Conservation (phyloP, 2,888 invertebrate species). For the Belgica antarctica region DNA sequence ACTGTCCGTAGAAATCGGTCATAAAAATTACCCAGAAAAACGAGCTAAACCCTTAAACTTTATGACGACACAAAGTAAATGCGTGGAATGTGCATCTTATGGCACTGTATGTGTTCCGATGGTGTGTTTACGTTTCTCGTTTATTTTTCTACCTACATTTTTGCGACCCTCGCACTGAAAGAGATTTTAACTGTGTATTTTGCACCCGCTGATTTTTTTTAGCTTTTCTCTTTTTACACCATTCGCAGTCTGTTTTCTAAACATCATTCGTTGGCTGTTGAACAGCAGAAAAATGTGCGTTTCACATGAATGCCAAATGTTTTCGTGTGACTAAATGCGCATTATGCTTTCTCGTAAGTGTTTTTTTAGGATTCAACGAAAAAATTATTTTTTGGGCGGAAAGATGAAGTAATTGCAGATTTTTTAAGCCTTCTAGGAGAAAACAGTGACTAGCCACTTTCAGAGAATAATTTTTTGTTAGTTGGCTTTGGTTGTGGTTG, state of each 20-base stretch:
- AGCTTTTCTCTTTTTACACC: constrained; percentile 7
- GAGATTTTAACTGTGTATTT: constrained; percentile 16
- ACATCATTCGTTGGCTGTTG: neutral
- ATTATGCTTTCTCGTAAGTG: neutral
- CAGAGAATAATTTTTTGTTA: too few species aligned
- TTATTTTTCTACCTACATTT: constrained; percentile 28
- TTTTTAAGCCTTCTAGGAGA: too few species aligned
- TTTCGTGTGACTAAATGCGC: constrained; percentile 18
- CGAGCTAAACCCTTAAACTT: constrained; percentile 24
- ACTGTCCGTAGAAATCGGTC: constrained; percentile 25
- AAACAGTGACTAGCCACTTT: too few species aligned
- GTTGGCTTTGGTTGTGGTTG: too few species aligned
- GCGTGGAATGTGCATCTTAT: constrained; percentile 30
- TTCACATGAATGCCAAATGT: constrained; percentile 9
- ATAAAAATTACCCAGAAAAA: constrained; percentile 21
- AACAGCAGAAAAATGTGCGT: neutral
- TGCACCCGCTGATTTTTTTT: constrained; percentile 40
- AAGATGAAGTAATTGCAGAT: too few species aligned
- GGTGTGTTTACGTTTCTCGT: neutral
- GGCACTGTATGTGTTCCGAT: neutral
- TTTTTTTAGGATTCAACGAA: neutral
- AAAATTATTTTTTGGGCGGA: constrained; percentile 1
- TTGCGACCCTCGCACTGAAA: constrained; percentile 21
- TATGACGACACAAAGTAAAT: constrained; percentile 22
- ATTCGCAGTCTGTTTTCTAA: constrained; percentile 11